These are phyloP conservation scores for Perca flavescens DNA, from an alignment of 2,113 vertebrate species.

Conservation along the genomic window DNA sequence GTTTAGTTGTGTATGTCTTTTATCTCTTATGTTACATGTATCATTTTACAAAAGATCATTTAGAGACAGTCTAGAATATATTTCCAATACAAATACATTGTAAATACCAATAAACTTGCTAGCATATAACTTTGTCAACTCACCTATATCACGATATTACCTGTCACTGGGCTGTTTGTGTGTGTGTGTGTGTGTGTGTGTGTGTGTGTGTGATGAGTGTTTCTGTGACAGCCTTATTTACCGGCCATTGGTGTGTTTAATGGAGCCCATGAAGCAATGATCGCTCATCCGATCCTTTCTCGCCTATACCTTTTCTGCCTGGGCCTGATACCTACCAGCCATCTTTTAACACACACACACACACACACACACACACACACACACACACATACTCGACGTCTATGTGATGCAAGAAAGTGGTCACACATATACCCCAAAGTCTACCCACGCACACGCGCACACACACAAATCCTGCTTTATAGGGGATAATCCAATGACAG, in stretches of 20 bases:
- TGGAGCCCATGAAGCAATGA: constrained; percentile 77
- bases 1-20: not conserved
- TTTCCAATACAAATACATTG: not conserved
- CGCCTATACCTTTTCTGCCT: constrained; percentile 32
- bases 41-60: not conserved
- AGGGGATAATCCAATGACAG: constrained; percentile 83
- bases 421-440: constrained; percentile 51
- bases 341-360: constrained; percentile 35
- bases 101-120: not conserved
- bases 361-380: constrained; percentile 40
- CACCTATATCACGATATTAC: not conserved
- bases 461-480: constrained; percentile 78
- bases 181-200: constrained; percentile 23
- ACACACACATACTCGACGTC: constrained; percentile 12
- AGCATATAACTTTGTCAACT: constrained; percentile 17
- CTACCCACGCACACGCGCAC: constrained; percentile 22
- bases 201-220: constrained; percentile 8
- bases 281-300: constrained; percentile 64
- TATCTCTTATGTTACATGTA: not conserved
- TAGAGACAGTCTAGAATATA: not conserved
- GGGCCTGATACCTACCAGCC: constrained; percentile 40
- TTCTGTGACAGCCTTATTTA: constrained; percentile 61
- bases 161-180: not conserved
- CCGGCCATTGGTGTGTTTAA: constrained; percentile 78
- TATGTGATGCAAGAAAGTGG: constrained; percentile 58